These are phyloP conservation scores for Saccostrea cuccullata DNA, from an alignment of 1,140 invertebrate genomes.

Conservation along the genomic window DNA sequence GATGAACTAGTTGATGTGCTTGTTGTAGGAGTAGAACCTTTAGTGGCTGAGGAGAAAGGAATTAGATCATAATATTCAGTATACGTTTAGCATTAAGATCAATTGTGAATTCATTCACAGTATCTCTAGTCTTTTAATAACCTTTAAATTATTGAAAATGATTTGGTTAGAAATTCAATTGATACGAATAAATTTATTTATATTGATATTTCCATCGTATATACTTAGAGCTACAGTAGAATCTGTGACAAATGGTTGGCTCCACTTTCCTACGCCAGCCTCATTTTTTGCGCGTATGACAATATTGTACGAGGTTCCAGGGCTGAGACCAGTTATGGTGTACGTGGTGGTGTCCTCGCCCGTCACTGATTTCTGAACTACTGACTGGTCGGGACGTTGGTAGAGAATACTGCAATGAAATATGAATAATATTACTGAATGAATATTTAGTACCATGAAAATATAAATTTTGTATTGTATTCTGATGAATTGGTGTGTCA, in stretches of 20 bases:
- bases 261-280: neutral
- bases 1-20: neutral
- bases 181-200: too few relatives aligned
- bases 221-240: neutral
- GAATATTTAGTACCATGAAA: too few relatives aligned
- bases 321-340: neutral
- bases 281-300: neutral
- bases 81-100: too few relatives aligned
- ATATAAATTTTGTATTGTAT: too few relatives aligned
- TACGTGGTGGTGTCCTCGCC: conserved; percentile 5
- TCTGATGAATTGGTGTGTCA: too few relatives aligned
- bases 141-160: too few relatives aligned
- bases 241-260: neutral
- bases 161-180: too few relatives aligned
- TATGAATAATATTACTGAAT: neutral
- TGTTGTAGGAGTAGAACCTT: neutral
- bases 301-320: neutral
- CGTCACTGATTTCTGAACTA: neutral
- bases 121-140: too few relatives aligned
- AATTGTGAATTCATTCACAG: too few relatives aligned
- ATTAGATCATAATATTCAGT: neutral
- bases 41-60: neutral
- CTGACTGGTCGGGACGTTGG: neutral
- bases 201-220: neutral
- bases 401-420: neutral